A percentile compares a stretch with the other conserved stretches of the same genome.
These are phyloP conservation scores for Syngnathus acus DNA, from an alignment of 2,797 vertebrate genomes.

Conservation along the genomic window DNA sequence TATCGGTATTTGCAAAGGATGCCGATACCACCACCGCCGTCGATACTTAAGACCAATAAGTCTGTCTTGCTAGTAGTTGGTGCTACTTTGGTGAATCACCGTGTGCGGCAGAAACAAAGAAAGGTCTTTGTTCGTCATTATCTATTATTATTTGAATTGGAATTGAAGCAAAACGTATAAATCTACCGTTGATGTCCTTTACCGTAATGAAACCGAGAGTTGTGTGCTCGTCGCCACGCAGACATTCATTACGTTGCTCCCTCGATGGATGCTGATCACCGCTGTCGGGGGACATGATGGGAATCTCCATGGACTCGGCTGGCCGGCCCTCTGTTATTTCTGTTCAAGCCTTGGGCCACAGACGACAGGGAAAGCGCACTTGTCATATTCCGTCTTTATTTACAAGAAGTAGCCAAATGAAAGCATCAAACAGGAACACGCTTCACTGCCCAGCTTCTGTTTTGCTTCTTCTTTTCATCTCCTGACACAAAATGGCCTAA, in stretches of 20 bases:
- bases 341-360: constrained; percentile 37
- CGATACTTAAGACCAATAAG: too few species aligned
- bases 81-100: too few species aligned
- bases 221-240: background rate
- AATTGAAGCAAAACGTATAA: too few species aligned
- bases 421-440: background rate
- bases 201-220: background rate
- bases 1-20: too few species aligned
- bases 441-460: background rate
- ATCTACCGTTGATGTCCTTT: too few species aligned
- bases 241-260: background rate
- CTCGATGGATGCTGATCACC: constrained; percentile 3
- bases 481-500: constrained; percentile 10
- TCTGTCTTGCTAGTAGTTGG: too few species aligned
- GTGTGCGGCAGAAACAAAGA: too few species aligned
- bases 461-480: constrained; percentile 9
- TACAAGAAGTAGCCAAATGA: constrained; percentile 7
- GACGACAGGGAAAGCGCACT: constrained; percentile 14
- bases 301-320: constrained; percentile 19
- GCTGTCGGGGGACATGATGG: constrained; percentile 12
- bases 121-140: too few species aligned
- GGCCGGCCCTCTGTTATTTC: constrained; percentile 33
- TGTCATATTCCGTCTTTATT: constrained; percentile 38
- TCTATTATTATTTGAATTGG: too few species aligned
- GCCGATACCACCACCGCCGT: too few species aligned